Conservation (phyloP, 2,113 vertebrate genomes). For the Forbesichthys agassizii region DNA sequence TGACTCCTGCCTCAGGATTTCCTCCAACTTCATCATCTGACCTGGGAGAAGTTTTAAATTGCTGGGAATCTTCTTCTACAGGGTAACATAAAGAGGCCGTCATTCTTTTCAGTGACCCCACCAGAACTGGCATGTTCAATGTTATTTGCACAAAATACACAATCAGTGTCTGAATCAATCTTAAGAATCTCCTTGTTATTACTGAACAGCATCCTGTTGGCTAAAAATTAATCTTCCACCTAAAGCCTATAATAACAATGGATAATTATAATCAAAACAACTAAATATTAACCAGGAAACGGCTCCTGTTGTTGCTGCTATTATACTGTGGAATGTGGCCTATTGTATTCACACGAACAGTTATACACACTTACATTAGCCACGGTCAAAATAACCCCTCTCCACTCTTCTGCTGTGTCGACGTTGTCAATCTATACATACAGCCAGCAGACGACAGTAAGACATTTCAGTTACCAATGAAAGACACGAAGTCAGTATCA, state of each 20-base stretch:
- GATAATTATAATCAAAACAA: too few relatives aligned
- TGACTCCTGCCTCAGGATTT: slow-evolving; percentile 74
- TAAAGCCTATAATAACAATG: too few relatives aligned
- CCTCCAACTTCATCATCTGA: slow-evolving; percentile 74
- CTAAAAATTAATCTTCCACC: neutral
- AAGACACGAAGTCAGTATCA: neutral
- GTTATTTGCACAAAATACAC: neutral
- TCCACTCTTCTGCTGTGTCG: slow-evolving; percentile 80
- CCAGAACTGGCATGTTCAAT: too few relatives aligned
- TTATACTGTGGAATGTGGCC: too few relatives aligned
- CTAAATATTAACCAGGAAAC: slow-evolving; percentile 14
- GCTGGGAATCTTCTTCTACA: slow-evolving; percentile 78
- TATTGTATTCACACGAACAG: too few relatives aligned
- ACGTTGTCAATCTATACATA: slow-evolving; percentile 71
- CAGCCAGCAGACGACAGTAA: neutral
- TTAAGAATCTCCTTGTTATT: too few relatives aligned
- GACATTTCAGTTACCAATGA: neutral
- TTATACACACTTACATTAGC: slow-evolving; percentile 68
- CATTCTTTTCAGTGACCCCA: neutral
- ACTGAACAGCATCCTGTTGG: too few relatives aligned
- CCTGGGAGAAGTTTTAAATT: slow-evolving; percentile 77
- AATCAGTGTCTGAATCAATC: neutral
- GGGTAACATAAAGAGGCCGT: neutral
- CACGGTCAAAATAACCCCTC: slow-evolving; percentile 80
- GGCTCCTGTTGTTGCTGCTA: too few relatives aligned